phyloP scores from a whole-genome alignment of 2,888 invertebrate species.

The Dynastes grantii region DNA sequence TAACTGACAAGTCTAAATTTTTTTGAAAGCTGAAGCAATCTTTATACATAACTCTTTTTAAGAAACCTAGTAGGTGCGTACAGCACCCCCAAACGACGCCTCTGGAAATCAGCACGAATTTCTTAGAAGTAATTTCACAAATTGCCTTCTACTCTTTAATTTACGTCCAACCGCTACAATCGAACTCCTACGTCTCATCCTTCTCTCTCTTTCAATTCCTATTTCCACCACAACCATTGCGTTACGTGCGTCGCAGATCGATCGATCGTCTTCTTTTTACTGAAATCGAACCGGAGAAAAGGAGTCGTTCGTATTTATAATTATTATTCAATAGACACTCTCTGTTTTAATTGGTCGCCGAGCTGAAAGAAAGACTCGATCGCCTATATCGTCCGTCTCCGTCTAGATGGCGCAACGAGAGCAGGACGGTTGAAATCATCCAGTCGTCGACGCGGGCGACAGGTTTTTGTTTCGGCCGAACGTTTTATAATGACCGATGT shows the following conservation, averaged over 20 bases:
- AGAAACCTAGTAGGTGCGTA: too few species aligned
- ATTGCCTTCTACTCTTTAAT: constrained; percentile 65
- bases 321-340: constrained; percentile 72
- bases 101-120: constrained; percentile 58
- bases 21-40: too few species aligned
- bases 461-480: constrained; percentile 44
- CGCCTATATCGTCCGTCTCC: constrained; percentile 12
- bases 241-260: constrained; percentile 26
- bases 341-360: constrained; percentile 72
- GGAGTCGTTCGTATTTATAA: constrained; percentile 64
- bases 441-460: constrained; percentile 21
- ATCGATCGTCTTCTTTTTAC: too few species aligned
- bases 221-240: neutral
- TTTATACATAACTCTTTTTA: too few species aligned
- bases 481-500: constrained; percentile 53
- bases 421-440: constrained; percentile 21
- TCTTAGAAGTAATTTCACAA: constrained; percentile 71
- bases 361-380: constrained; percentile 18
- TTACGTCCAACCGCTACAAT: constrained; percentile 45
- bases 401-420: neutral
- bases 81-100: too few species aligned
- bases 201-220: constrained; percentile 3
- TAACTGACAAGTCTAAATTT: too few species aligned
- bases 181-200: constrained; percentile 34
- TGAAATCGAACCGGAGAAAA: constrained; percentile 12